Evolutionary conservation across 2,113 vertebrate genomes (phyloP).

Genomic region (Myrmecophaga tridactyla): DNA sequence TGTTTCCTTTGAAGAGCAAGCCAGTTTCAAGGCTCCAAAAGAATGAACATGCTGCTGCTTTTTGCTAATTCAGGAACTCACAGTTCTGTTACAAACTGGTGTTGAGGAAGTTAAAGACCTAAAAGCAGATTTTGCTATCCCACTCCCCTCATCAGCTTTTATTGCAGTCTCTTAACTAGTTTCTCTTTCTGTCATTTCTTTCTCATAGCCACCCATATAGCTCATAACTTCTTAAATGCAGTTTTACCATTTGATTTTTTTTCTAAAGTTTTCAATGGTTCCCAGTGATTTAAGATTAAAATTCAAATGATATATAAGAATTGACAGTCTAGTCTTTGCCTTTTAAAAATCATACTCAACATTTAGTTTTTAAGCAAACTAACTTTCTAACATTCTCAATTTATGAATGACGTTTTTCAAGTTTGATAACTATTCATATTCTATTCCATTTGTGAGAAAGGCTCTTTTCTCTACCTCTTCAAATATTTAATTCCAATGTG

Average conservation of each 20-base stretch:
- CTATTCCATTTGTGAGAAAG: not conserved
- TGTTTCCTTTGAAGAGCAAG: constrained; percentile 41
- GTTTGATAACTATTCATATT: constrained; percentile 5
- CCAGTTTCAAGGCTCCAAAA: constrained; percentile 39
- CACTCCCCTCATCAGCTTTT: not conserved
- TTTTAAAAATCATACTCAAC: not conserved
- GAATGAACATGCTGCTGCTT: constrained; percentile 45
- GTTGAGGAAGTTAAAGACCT: constrained; percentile 28
- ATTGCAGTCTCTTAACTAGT: not conserved
- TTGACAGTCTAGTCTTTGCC: not conserved
- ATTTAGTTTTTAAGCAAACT: constrained; percentile 2
- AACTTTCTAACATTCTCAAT: not conserved
- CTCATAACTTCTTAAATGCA: not conserved
- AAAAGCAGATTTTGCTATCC: constrained; percentile 26
- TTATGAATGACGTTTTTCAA: constrained; percentile 32
- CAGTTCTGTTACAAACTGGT: constrained; percentile 48
- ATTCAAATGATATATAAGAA: not conserved
- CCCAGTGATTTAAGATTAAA: not conserved
- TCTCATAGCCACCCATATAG: not conserved
- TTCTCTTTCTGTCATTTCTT: constrained; percentile 16
- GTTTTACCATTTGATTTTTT: not conserved
- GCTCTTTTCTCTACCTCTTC: not conserved
- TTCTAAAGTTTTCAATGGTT: constrained; percentile 5
- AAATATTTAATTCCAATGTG: not conserved
- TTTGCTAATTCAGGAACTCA: constrained; percentile 55